phyloP scores from a whole-genome alignment of 2,113 vertebrate species.

The Pelmatolapia mariae region DNA sequence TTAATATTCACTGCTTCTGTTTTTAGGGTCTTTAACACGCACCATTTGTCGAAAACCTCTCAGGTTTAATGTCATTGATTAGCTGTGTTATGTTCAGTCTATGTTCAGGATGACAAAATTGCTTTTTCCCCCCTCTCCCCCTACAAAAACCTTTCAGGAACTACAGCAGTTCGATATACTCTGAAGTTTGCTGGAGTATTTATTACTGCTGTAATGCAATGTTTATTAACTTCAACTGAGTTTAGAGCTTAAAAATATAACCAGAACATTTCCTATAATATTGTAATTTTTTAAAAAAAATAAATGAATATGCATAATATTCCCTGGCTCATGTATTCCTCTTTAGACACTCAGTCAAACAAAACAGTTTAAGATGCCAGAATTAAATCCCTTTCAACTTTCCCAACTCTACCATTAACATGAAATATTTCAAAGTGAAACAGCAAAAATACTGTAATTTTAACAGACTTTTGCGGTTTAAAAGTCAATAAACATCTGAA shows the following conservation, averaged over 20 bases:
- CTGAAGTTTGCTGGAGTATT: background rate
- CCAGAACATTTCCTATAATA: background rate
- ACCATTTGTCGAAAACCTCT: background rate
- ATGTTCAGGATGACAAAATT: background rate
- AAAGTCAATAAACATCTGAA: background rate
- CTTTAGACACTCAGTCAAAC: background rate
- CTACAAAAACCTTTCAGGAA: background rate
- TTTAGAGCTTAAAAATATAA: background rate
- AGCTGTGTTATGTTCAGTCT: background rate
- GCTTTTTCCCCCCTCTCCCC: rapidly evolving
- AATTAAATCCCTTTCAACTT: background rate
- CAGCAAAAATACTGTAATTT: background rate
- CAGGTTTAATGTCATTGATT: background rate
- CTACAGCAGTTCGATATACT: background rate
- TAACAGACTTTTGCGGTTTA: background rate
- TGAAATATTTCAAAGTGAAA: background rate
- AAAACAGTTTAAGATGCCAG: background rate
- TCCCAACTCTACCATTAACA: background rate
- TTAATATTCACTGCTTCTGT: background rate
- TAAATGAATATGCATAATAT: background rate
- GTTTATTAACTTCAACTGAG: background rate
- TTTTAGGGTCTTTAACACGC: background rate
- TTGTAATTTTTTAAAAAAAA: background rate
- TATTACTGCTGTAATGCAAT: background rate
- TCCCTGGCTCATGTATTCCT: background rate